Base-by-base conservation (phyloP, 64 coral and sea anemone species). In the Orbicella faveolata region DNA sequence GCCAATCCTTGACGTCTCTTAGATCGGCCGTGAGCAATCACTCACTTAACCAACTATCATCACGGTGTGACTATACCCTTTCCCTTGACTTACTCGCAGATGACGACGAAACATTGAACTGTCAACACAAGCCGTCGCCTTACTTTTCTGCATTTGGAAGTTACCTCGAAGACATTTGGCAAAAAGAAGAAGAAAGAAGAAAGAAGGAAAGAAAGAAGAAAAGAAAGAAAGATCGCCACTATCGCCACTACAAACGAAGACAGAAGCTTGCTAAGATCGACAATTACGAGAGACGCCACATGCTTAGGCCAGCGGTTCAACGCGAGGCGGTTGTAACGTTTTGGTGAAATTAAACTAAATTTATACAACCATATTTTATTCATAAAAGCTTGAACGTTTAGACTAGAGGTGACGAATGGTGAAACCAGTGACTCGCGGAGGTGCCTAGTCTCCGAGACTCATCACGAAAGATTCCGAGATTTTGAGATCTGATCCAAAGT, bases 121-220 rank as follows among this genome's bases (percentile, higher is more conserved):
- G 0, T 52, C 34, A 85, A 5, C 21, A 70, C 11, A 23, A 11
- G 39, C 63, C 9, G 1, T 85, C 82, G 9, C 25, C 64, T 16
- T 85, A 85, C 8, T 85, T 85, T 33, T 85, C 65, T 51, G 63
- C 82, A 9, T 23, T 16, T 85, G 82, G 82, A 25, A 85, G 82
- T 70, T 85, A 85, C 36, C 82, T 85, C 21, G 82, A 85, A 73
- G 82, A 85, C 39, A 70, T 85, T 72, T 85, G 64, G 82, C 82
- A 73, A 37, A 85, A 73, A 85, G 82, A 73, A n/a, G 67, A 70
- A 70, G 1, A 33, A 8, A 70, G 67, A 26, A 70, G 67, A 25
- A 70, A 70, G 9, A 70, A 59, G 0, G n/a, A 23, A 26, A 70
- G 67, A 25, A 70, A 70, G 1, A 70, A 59, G 55, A 23, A 70